These are phyloP conservation scores for Agrotis ipsilon DNA, from an alignment of 2,888 invertebrate species.

Conservation along the genomic window DNA sequence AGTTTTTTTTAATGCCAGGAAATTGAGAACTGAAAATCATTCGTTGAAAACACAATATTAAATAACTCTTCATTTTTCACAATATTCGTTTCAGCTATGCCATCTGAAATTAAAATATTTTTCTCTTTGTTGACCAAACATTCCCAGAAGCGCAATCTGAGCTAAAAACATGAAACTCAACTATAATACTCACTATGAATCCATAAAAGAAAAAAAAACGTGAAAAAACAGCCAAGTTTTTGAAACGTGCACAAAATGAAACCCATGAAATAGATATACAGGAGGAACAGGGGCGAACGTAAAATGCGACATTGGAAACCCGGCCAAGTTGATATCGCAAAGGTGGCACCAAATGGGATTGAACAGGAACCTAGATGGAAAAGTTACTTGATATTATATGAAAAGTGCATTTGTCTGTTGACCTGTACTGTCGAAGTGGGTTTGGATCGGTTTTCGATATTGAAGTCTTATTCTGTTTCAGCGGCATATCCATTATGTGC, in stretches of 20 bases:
- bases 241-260: slow-evolving; percentile 31
- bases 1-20: too few species aligned
- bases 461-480: slow-evolving; percentile 8
- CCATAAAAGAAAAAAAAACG: slow-evolving; percentile 4
- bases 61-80: too few species aligned
- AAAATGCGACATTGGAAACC: slow-evolving; percentile 53
- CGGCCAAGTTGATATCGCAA: slow-evolving; percentile 41
- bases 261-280: slow-evolving; percentile 41
- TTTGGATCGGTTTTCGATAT: slow-evolving; percentile 38
- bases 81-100: too few species aligned
- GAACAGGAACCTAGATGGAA: slow-evolving; percentile 45
- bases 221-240: slow-evolving; percentile 17
- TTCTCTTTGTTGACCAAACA: too few species aligned
- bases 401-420: slow-evolving; percentile 53
- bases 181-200: not conserved
- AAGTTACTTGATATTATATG: slow-evolving; percentile 49
- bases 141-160: not conserved
- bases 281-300: slow-evolving; percentile 33
- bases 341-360: slow-evolving; percentile 59
- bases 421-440: slow-evolving; percentile 21
- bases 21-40: too few species aligned
- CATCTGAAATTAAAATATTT: too few species aligned
- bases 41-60: not conserved
- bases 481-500: slow-evolving; percentile 21
- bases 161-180: not conserved